Evolutionary conservation across 2,888 invertebrate species (phyloP), one percentile per base, ranked within the genome.

Genomic region (Callinectes sapidus): DNA sequence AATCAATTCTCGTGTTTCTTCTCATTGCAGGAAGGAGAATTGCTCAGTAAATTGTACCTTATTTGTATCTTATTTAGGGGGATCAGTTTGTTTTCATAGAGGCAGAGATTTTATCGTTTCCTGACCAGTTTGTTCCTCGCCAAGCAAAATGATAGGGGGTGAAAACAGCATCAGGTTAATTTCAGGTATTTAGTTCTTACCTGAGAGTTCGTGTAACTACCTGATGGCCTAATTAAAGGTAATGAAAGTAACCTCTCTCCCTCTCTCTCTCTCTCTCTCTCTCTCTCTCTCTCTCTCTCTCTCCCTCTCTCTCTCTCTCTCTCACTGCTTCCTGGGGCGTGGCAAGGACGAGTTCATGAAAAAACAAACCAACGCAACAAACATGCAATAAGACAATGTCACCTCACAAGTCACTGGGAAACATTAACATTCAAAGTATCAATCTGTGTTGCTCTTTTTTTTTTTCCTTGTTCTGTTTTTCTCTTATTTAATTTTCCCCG

Each of bases 261-360:
- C 61, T 61, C 61, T 61, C 61, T 61, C 61, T 61, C 61, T 61
- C 61, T 61, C 61, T 61, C 61, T 61, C 61, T 61, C 61, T 61
- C 61, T 61, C 61, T 61, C 61, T 61, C 61, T 61, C 61, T 61
- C 55, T 55, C 55, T 55, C 55, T 55, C 55, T 55, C 55, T 55
- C 55, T 55, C 55, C 16, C 55, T 55, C 55, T 55, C 55, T 55
- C 55, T 55, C 55, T 55, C 55, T 55, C 55, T 18, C 18, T 18
- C 55, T 55, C 61, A 3, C 5, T 61, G 61, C 61, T 61, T 61
- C 61, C 61, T 61, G 23, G 61, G 61, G 61, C 61, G 61, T 61
- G 61, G 18, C 61, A 23, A 61, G 61, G 61, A 5, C 61, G 61
- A 2, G 61, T 8, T 61, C 61, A 61, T 23, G 61, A 13, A 16